Evolutionary conservation across 2,113 vertebrate genomes (phyloP).

Genomic region (Fregetta grallaria): DNA sequence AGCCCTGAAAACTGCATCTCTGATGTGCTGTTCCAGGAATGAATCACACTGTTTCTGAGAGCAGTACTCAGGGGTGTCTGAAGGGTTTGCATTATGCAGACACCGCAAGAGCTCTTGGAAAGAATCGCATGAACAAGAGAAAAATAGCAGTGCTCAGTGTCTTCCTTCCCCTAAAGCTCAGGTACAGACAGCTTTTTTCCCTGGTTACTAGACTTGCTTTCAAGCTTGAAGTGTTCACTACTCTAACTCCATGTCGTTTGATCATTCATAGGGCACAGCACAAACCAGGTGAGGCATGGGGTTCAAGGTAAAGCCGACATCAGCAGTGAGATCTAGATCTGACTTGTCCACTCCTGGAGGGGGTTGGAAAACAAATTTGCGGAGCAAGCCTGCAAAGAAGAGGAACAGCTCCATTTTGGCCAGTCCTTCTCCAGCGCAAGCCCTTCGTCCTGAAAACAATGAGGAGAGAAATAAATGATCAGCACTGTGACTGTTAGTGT

Average conservation of each 20-base stretch:
- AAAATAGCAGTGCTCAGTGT: not conserved
- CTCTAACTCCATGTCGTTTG: not conserved
- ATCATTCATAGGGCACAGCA: slow-evolving; percentile 52
- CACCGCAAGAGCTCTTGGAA: not conserved
- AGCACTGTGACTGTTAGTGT: not conserved
- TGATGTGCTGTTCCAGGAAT: not conserved
- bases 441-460: slow-evolving; percentile 67
- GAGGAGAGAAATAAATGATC: not conserved
- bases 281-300: slow-evolving; percentile 73
- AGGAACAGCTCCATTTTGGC: slow-evolving; percentile 81
- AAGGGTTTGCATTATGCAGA: not conserved
- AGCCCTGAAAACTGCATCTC: not conserved
- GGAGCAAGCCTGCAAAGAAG: slow-evolving; percentile 75
- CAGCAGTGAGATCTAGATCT: slow-evolving; percentile 73
- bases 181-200: not conserved
- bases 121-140: not conserved
- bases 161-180: not conserved
- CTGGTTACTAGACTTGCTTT: not conserved
- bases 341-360: slow-evolving; percentile 66
- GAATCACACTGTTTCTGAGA: not conserved
- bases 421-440: slow-evolving; percentile 75
- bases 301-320: slow-evolving; percentile 66
- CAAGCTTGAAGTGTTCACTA: not conserved
- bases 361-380: slow-evolving; percentile 71
- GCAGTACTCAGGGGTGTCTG: not conserved